phyloP scores from a whole-genome alignment of 1,140 invertebrate species.

The Laupala kohalensis region DNA sequence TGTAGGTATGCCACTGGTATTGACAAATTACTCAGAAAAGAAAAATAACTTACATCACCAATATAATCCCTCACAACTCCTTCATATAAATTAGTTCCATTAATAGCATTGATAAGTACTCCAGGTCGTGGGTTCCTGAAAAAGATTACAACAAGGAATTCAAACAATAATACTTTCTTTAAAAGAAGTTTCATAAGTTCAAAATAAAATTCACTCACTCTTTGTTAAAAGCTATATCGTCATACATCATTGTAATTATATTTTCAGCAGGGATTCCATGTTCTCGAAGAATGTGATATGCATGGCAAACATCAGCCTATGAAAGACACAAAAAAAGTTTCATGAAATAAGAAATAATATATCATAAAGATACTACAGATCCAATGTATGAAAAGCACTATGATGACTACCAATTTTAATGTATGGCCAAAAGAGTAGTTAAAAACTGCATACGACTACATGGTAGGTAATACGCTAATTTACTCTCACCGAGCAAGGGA shows the following conservation, averaged over 20 bases:
- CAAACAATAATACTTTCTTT: neutral
- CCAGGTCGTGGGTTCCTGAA: constrained; percentile 43
- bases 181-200: neutral
- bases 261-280: constrained; percentile 43
- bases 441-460: no score
- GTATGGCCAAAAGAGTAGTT: no score
- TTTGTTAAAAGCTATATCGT: constrained; percentile 42
- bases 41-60: constrained; percentile 25
- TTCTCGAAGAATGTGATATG: constrained; percentile 42
- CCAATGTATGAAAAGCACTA: no score
- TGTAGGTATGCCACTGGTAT: no score
- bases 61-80: constrained; percentile 45
- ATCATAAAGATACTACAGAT: no score
- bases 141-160: constrained; percentile 5
- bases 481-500: no score
- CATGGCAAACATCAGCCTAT: constrained; percentile 46
- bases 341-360: no score
- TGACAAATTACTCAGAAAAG: constrained; percentile 1
- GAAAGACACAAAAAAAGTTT: constrained; percentile 17
- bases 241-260: constrained; percentile 51
- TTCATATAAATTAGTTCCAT: constrained; percentile 42
- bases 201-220: constrained; percentile 28
- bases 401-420: no score
- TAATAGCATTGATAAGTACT: constrained; percentile 42
- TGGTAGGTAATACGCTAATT: no score